Evolutionary conservation across 2,888 invertebrate genomes (phyloP).

Genomic region (Pyrocoelia pectoralis): DNA sequence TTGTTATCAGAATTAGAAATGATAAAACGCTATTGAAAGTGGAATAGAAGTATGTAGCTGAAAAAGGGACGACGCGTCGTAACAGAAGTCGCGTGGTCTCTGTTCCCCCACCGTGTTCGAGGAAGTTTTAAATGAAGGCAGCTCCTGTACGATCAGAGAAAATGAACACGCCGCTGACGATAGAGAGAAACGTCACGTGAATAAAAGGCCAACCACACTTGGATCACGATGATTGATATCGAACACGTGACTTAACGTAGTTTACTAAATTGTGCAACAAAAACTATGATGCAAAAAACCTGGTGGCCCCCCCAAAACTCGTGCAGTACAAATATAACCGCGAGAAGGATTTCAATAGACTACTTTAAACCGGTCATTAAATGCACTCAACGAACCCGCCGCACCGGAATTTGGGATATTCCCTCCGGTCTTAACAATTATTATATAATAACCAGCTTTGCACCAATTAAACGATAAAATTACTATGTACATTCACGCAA

Average conservation of each 20-base stretch:
- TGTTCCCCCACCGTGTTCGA: slow-evolving; percentile 20
- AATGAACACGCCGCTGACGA: slow-evolving; percentile 33
- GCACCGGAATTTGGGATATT: too few species aligned
- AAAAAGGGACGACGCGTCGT: slow-evolving; percentile 22
- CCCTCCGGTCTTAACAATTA: too few species aligned
- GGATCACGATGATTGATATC: neutral
- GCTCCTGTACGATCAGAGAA: slow-evolving; percentile 27
- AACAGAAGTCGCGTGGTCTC: slow-evolving; percentile 29
- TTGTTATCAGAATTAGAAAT: neutral
- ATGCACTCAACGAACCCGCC: too few species aligned
- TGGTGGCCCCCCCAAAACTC: neutral
- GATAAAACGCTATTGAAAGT: slow-evolving; percentile 2
- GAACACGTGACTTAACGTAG: slow-evolving; percentile 23
- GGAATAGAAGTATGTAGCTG: slow-evolving; percentile 11
- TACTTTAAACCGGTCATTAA: too few species aligned
- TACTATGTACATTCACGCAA: too few species aligned
- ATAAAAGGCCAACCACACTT: neutral
- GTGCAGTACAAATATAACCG: too few species aligned
- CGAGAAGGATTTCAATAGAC: too few species aligned
- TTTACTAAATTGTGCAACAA: neutral
- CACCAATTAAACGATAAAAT: too few species aligned
- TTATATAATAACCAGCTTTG: too few species aligned
- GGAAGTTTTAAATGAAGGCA: slow-evolving; percentile 25
- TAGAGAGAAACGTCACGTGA: slow-evolving; percentile 26
- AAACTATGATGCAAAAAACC: neutral